A percentile compares a stretch with the other conserved stretches of the same genome.
phyloP scores from a whole-genome alignment of 2,113 vertebrate genomes.

The Phaethon lepturus region DNA sequence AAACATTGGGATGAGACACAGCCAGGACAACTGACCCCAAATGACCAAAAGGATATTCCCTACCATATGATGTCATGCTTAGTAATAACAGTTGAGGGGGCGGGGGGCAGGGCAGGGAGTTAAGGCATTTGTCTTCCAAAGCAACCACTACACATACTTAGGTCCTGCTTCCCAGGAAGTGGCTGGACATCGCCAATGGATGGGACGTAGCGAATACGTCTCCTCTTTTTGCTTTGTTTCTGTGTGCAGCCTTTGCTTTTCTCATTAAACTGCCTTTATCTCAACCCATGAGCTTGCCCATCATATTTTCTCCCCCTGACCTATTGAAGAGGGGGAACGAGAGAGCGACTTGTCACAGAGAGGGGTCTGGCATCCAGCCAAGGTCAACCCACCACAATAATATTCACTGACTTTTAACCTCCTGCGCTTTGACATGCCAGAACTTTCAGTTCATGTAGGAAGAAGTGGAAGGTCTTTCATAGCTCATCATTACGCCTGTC shows the following conservation, averaged over 20 bases:
- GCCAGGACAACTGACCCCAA: neutral
- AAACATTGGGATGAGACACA: neutral
- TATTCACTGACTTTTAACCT: neutral
- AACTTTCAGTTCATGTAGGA: neutral
- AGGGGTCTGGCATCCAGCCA: neutral
- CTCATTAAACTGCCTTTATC: neutral
- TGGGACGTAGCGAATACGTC: neutral
- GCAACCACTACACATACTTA: neutral
- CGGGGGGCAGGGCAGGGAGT: accelerated
- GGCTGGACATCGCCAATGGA: neutral
- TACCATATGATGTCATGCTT: neutral
- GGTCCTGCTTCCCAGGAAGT: neutral
- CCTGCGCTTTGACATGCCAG: neutral
- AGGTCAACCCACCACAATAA: neutral
- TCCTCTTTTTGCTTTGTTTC: neutral
- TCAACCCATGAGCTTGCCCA: neutral
- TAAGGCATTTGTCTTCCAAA: neutral
- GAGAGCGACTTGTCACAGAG: accelerated
- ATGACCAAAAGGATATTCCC: neutral
- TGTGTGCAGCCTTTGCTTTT: neutral
- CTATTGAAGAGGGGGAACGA: neutral
- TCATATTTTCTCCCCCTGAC: neutral
- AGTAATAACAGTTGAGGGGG: neutral
- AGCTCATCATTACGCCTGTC: neutral
- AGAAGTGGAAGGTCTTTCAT: neutral